Conservation (phyloP, 2,113 vertebrate genomes). For the Lepisosteus oculatus region DNA sequence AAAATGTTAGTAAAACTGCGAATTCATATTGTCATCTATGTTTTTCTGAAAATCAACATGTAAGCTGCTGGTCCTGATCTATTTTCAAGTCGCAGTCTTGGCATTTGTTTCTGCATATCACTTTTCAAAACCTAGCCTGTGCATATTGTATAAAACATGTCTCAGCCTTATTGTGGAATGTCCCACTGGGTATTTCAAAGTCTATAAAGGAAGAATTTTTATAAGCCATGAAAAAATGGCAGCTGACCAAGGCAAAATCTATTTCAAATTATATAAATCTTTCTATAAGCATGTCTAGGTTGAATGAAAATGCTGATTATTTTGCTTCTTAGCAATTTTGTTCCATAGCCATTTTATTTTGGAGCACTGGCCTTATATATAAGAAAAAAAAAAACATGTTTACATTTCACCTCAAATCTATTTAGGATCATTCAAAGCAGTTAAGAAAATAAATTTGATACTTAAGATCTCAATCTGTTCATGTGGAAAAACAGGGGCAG, state of each 20-base stretch:
- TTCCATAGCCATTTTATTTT: constrained; percentile 24
- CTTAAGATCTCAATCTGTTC: constrained; percentile 46
- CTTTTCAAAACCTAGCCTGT: constrained; percentile 23
- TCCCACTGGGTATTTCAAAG: constrained; percentile 31
- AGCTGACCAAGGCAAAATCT: constrained; percentile 26
- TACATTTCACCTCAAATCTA: constrained; percentile 48
- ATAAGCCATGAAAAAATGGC: constrained; percentile 30
- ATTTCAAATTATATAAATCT: constrained; percentile 28
- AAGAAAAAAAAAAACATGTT: constrained; percentile 21
- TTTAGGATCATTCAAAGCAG: constrained; percentile 53
- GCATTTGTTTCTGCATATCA: constrained; percentile 20
- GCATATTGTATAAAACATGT: constrained; percentile 24
- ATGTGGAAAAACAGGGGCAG: constrained; percentile 37
- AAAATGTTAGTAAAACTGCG: not conserved
- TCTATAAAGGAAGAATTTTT: constrained; percentile 34
- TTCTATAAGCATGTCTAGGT: constrained; percentile 19
- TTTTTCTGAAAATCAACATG: constrained; percentile 11
- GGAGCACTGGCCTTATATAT: constrained; percentile 21
- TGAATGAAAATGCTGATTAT: constrained; percentile 29
- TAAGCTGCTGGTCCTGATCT: constrained; percentile 14
- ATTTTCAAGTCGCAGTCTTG: constrained; percentile 23
- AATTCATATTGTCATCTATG: constrained; percentile 14
- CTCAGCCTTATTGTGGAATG: constrained; percentile 27
- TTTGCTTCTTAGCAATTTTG: constrained; percentile 23
- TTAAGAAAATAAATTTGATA: constrained; percentile 53